A percentile compares a stretch with the other conserved stretches of the same genome.
phyloP scores from a whole-genome alignment of 2,113 vertebrate genomes.

The Heteronetta atricapilla region DNA sequence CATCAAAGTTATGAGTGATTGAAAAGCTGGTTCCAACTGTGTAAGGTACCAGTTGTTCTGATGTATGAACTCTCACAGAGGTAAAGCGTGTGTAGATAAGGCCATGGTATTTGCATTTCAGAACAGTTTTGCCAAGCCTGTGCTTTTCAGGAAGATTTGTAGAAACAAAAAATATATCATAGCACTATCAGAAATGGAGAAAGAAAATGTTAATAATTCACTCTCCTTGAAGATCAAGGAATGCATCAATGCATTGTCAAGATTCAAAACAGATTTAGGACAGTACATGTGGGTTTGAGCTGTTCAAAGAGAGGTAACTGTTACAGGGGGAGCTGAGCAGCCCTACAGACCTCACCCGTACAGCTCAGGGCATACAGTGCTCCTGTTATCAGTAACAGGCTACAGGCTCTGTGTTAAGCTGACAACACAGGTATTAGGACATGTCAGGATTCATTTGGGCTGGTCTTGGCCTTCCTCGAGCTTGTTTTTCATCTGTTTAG shows the following conservation, averaged over 20 bases:
- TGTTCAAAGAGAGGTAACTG: neutral
- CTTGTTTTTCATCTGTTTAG: neutral
- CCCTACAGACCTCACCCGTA: neutral
- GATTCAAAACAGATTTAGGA: neutral
- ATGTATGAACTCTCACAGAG: neutral
- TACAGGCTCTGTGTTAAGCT: neutral
- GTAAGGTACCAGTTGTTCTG: neutral
- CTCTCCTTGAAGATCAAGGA: neutral
- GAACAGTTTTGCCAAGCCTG: neutral
- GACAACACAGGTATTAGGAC: neutral
- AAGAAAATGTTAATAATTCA: slow-evolving; percentile 10
- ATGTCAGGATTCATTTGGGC: neutral
- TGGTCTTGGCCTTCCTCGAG: neutral
- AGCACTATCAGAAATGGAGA: neutral
- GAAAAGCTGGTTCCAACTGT: neutral
- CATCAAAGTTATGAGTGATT: neutral
- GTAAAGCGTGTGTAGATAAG: neutral
- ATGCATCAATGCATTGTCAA: fast-evolving
- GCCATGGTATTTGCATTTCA: neutral
- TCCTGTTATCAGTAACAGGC: neutral
- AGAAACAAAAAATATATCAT: neutral
- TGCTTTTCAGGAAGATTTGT: neutral
- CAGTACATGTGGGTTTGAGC: neutral
- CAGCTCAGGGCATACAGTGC: neutral
- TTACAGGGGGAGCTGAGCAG: neutral